Evolutionary conservation across 2,888 invertebrate species (phyloP).

Genomic region (Platycnemis pennipes): DNA sequence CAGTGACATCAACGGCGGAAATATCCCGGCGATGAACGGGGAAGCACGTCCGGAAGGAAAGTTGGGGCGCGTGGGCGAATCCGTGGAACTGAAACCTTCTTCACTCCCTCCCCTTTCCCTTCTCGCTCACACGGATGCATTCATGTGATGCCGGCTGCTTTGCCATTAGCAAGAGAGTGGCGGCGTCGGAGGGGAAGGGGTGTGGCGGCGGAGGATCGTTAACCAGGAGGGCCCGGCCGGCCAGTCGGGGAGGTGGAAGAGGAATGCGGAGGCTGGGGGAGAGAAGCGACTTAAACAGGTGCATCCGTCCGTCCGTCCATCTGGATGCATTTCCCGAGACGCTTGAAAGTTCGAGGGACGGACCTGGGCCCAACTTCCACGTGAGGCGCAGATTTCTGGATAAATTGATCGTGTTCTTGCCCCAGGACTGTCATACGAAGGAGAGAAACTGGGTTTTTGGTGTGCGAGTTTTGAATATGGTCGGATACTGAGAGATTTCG

Average conservation of each 20-base stretch:
- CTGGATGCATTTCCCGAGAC: background rate
- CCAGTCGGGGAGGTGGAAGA: background rate
- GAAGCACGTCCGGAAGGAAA: background rate
- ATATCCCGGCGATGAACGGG: background rate
- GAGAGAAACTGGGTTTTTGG: background rate
- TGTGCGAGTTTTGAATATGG: background rate
- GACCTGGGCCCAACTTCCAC: background rate
- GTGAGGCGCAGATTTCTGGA: background rate
- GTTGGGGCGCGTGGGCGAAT: background rate
- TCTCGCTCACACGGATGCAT: background rate
- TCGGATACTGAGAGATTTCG: too few species aligned
- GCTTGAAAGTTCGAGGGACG: too few species aligned
- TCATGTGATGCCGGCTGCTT: background rate
- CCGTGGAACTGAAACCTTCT: background rate
- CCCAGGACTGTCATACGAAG: background rate
- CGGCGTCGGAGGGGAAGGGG: background rate
- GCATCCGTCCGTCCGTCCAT: background rate
- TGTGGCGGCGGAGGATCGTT: background rate
- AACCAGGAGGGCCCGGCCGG: background rate
- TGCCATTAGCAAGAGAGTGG: background rate
- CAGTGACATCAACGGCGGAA: conserved; percentile 62
- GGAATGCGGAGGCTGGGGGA: background rate
- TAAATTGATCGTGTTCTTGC: background rate
- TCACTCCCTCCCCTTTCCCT: background rate
- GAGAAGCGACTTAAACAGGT: conserved; percentile 19